Percentiles rank a stretch among this genome's conserved stretches.
These are phyloP conservation scores for Mechanitis mazaeus DNA, from an alignment of 2,888 invertebrate species.

Conservation along the genomic window DNA sequence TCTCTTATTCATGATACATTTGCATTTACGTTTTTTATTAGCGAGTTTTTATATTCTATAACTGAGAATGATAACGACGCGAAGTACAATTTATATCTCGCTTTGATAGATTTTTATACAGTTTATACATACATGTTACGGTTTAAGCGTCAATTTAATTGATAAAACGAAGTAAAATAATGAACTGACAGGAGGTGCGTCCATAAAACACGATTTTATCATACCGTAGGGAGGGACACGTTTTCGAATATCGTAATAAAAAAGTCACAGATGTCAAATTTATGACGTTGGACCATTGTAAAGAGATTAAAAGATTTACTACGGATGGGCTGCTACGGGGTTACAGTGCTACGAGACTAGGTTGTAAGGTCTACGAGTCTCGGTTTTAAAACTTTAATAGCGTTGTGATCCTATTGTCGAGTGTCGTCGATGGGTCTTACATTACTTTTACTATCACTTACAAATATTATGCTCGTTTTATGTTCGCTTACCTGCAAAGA, in stretches of 20 bases:
- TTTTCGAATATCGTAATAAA: constrained; percentile 75
- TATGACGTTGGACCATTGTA: constrained; percentile 73
- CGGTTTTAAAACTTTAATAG: constrained; percentile 13
- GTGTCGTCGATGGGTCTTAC: constrained; percentile 1
- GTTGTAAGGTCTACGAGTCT: constrained; percentile 20
- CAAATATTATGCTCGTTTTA: neutral
- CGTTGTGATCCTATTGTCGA: constrained; percentile 41
- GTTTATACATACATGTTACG: constrained; percentile 30
- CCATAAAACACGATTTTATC: constrained; percentile 75
- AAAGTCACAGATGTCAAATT: constrained; percentile 77
- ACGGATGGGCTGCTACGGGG: constrained; percentile 48
- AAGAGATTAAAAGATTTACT: constrained; percentile 76
- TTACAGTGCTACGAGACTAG: constrained; percentile 36
- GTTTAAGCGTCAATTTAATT: constrained; percentile 56
- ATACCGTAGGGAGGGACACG: constrained; percentile 71
- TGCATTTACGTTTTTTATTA: constrained; percentile 54
- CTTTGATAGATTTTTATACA: constrained; percentile 31
- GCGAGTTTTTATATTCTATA: constrained; percentile 20
- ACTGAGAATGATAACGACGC: constrained; percentile 13
- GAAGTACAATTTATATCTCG: constrained; percentile 28
- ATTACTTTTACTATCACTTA: constrained; percentile 13
- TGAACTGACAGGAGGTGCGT: constrained; percentile 61
- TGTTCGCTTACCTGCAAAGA: constrained; percentile 27
- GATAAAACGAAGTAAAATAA: constrained; percentile 68
- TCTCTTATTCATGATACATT: constrained; percentile 65